Base-by-base conservation (phyloP, 1,140 invertebrate genomes). In the Zaprionus ornatus region DNA sequence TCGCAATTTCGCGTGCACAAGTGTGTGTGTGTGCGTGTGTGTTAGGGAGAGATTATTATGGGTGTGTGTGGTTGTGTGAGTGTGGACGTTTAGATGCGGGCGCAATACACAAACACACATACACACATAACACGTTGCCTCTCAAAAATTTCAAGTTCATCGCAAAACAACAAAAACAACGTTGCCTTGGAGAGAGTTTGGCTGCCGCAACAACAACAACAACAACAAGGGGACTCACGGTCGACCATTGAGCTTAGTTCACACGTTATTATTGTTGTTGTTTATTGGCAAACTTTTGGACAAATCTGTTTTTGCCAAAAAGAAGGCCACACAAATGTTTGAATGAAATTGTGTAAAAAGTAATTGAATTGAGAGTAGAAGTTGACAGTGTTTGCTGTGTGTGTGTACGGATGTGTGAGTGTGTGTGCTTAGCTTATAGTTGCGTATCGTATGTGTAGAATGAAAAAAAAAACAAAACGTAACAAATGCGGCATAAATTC, bases 281-380 rank as follows among this genome's bases (percentile, higher is more conserved):
- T 21, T 37, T 7, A 68, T 61, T 60, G 55, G 48, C 56, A 35
- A 68, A 48, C 48, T 60, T 60, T 42, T n/a, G 23, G 15, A 52
- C 23, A 54, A 29, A 59, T 32, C 60, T 59, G 27, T 32, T 56
- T 48, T 64, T 64, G 21, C 7, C 27, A 2, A 37, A 45, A 45
- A 21, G 27, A 35, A 73, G 64, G 45, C 55, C 56, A 25, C 64
- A 59, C 55, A 73, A 74, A 66, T 61, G 71, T 68, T 61, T 68
- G 15, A 48, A 29, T 32, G 48, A 23, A 48, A 57, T 32, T 55
- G 27, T 54, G 52, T 62, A 48, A 73, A 60, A 74, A 68, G 23
- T 59, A 74, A 74, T 37, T 59, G 27, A 48, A 64, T 45, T 54
- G 4, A 54, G 23, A 54, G 23, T 54, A 25, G 4, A n/a, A 27